phyloP scores from a whole-genome alignment of 1,140 invertebrate species.

The Onthophagus taurus region DNA sequence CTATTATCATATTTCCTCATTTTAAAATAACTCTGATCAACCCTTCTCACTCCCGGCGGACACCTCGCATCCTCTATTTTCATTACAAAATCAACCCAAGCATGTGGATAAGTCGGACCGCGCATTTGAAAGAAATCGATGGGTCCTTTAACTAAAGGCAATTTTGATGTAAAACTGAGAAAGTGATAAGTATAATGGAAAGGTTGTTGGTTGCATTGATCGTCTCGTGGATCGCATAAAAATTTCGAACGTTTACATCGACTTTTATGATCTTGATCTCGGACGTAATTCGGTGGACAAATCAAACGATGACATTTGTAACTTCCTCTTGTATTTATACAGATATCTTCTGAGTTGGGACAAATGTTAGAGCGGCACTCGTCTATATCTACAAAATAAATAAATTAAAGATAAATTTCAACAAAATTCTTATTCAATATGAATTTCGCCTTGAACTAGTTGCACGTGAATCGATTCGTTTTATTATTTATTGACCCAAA shows the following conservation, averaged over 20 bases:
- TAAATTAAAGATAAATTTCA: no score
- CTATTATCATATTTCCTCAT: conserved; percentile 20
- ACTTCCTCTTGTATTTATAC: conserved; percentile 82
- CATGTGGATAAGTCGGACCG: conserved; percentile 57
- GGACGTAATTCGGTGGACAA: conserved; percentile 74
- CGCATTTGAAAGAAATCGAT: conserved; percentile 82
- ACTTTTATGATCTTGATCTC: conserved; percentile 60
- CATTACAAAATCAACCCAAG: conserved; percentile 66
- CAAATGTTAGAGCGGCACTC: conserved; percentile 63
- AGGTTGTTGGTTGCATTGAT: conserved; percentile 63
- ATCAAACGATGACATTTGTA: conserved; percentile 77
- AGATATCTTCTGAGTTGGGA: conserved; percentile 61
- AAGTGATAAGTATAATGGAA: conserved; percentile 84
- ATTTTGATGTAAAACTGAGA: conserved; percentile 77
- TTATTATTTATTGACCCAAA: no score
- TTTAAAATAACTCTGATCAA: conserved; percentile 56
- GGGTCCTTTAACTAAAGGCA: conserved; percentile 60
- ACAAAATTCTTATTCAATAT: no score
- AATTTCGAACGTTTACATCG: conserved; percentile 66
- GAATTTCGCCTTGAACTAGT: no score
- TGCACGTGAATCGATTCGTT: no score
- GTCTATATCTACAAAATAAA: conserved; percentile 66
- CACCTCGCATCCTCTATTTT: conserved; percentile 55
- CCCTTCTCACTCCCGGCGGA: conserved; percentile 47
- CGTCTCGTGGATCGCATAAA: conserved; percentile 58